Percentiles rank a stretch among this genome's conserved stretches.
Evolutionary conservation across 2,797 vertebrate genomes (phyloP).

Genomic region (Heliangelus exortis): DNA sequence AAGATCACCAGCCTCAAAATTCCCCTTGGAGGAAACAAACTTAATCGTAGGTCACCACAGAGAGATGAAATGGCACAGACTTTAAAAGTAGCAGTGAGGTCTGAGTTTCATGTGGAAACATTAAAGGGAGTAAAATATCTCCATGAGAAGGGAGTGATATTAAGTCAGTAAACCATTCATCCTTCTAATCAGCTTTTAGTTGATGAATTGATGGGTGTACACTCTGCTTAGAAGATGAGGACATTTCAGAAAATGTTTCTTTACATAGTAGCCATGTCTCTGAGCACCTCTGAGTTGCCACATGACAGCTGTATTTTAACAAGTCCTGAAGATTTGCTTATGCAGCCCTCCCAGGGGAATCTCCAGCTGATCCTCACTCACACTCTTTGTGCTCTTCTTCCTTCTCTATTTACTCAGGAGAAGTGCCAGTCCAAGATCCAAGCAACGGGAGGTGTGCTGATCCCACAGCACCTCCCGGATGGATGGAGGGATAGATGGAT

Average conservation of each 20-base stretch:
- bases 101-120: not conserved
- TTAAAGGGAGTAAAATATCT: not conserved
- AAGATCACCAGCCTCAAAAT: not conserved
- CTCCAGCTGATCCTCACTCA: not conserved
- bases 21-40: not conserved
- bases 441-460: accelerated
- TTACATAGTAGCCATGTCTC: not conserved
- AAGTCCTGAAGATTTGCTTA: not conserved
- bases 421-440: not conserved
- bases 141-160: not conserved
- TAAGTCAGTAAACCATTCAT: not conserved
- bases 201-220: not conserved
- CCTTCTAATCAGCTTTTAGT: not conserved
- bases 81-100: not conserved
- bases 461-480: not conserved
- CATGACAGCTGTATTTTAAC: not conserved
- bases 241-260: not conserved
- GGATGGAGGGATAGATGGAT: not conserved
- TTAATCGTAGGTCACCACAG: not conserved
- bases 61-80: not conserved
- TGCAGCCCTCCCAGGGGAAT: not conserved
- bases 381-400: too few species aligned
- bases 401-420: not conserved
- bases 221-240: not conserved
- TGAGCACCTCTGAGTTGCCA: not conserved